These are phyloP conservation scores for Gymnocheta viridis DNA, from an alignment of 2,888 invertebrate species.

Conservation along the genomic window DNA sequence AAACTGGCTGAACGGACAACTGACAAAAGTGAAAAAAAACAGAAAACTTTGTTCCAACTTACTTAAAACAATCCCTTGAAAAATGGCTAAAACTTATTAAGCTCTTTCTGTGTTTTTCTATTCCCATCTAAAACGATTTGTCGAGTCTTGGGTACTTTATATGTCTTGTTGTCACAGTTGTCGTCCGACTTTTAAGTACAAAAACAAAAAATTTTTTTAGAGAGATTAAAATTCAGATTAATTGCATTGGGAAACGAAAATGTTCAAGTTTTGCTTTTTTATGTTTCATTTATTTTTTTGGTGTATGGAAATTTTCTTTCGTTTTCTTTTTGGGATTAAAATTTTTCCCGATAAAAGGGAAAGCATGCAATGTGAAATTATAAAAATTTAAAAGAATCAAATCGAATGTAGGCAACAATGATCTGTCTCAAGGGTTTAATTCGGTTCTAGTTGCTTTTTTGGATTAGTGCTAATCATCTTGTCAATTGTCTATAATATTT, in stretches of 20 bases:
- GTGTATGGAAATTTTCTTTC: slow-evolving; percentile 3
- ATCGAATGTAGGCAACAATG: background rate
- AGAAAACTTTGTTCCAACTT: slow-evolving; percentile 52
- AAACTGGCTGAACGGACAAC: slow-evolving; percentile 50
- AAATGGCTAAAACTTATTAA: slow-evolving; percentile 67
- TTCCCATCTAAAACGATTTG: slow-evolving; percentile 40
- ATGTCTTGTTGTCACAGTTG: slow-evolving; percentile 64
- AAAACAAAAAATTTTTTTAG: slow-evolving; percentile 20
- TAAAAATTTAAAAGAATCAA: slow-evolving; percentile 16
- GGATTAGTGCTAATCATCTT: no score
- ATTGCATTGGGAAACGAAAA: slow-evolving; percentile 65
- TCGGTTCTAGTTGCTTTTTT: no score
- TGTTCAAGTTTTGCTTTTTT: slow-evolving; percentile 22
- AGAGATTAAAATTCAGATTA: slow-evolving; percentile 69
- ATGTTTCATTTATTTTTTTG: slow-evolving; percentile 13
- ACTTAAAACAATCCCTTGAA: slow-evolving; percentile 65
- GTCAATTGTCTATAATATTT: no score
- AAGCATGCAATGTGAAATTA: background rate
- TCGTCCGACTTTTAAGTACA: slow-evolving; percentile 16
- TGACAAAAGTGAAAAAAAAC: slow-evolving; percentile 6
- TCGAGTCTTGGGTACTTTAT: slow-evolving; percentile 46
- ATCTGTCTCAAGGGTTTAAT: no score
- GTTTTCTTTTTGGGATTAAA: slow-evolving; percentile 33
- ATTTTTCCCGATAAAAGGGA: background rate
- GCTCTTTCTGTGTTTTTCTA: slow-evolving; percentile 43